Evolutionary conservation across 2,888 invertebrate species (phyloP).

Genomic region (Syrista parreyssii): DNA sequence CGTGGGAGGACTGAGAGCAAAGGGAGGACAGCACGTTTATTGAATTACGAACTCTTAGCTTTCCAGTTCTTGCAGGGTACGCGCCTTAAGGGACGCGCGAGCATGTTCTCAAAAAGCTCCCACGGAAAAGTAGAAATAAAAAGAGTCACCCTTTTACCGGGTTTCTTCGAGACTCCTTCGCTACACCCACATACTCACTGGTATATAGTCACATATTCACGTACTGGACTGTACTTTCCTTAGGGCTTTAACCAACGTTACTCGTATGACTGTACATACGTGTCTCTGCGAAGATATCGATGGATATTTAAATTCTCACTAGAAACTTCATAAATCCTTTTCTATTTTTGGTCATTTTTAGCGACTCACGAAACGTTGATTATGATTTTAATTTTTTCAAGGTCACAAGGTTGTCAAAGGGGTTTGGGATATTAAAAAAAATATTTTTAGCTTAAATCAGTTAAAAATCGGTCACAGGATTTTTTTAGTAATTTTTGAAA

Average conservation of each 20-base stretch:
- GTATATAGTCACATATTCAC: not conserved
- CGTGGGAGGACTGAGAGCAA: conserved; percentile 25
- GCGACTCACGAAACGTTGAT: no score
- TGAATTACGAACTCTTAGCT: conserved; percentile 65
- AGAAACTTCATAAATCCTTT: not conserved
- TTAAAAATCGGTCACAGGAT: not conserved
- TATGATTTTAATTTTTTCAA: no score
- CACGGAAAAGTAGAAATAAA: conserved; percentile 48
- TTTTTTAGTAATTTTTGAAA: not conserved
- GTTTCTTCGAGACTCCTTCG: conserved; percentile 16
- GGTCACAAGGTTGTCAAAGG: no score
- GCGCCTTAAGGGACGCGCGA: conserved; percentile 56
- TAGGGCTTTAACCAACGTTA: not conserved
- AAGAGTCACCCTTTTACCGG: conserved; percentile 45
- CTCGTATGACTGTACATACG: not conserved
- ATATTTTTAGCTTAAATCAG: not conserved
- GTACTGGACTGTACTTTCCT: not conserved
- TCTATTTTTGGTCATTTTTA: not conserved
- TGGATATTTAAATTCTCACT: not conserved
- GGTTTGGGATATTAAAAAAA: no score
- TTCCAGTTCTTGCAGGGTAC: conserved; percentile 57
- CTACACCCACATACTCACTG: not conserved
- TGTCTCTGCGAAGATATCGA: not conserved
- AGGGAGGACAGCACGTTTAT: conserved; percentile 53
- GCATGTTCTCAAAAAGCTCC: conserved; percentile 56